A percentile compares a stretch with the other conserved stretches of the same genome.
These are phyloP conservation scores for Sebastes iracundus DNA, from an alignment of 2,797 vertebrate species.

Conservation along the genomic window DNA sequence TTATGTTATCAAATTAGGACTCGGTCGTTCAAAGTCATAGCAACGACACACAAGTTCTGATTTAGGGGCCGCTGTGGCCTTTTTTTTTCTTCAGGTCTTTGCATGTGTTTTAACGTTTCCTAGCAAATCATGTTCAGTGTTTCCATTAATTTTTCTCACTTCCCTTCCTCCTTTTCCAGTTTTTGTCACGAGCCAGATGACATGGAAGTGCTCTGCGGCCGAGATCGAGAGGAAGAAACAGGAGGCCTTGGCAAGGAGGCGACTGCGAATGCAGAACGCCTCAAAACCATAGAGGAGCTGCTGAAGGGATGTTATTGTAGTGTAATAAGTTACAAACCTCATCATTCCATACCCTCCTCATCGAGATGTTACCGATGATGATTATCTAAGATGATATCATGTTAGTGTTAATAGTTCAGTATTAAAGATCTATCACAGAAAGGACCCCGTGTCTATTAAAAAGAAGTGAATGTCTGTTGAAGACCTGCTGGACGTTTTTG, in stretches of 20 bases:
- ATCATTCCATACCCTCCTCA: neutral
- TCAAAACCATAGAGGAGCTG: slow-evolving; percentile 62
- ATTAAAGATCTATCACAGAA: neutral
- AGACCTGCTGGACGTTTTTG: slow-evolving; percentile 18
- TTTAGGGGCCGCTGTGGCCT: neutral
- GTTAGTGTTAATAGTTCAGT: slow-evolving; percentile 10
- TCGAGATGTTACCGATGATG: too few species aligned
- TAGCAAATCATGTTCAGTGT: neutral
- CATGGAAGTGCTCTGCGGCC: slow-evolving; percentile 86
- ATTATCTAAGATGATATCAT: neutral
- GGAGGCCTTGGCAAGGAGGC: slow-evolving; percentile 90
- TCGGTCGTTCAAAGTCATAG: neutral
- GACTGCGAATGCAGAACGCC: slow-evolving; percentile 79
- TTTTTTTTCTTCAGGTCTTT: neutral
- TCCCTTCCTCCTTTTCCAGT: slow-evolving; percentile 77
- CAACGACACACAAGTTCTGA: neutral
- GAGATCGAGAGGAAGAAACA: slow-evolving; percentile 95
- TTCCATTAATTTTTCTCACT: slow-evolving; percentile 14
- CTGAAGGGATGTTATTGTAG: neutral
- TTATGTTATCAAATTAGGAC: slow-evolving; percentile 43
- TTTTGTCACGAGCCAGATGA: slow-evolving; percentile 80
- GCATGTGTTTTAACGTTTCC: neutral
- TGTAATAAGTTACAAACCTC: neutral
- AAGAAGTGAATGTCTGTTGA: neutral
- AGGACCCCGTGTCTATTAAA: neutral